Percentiles rank a stretch among this genome's conserved stretches.
Conservation (phyloP, 2,797 vertebrate species). For the Melanotaenia boesemani region DNA sequence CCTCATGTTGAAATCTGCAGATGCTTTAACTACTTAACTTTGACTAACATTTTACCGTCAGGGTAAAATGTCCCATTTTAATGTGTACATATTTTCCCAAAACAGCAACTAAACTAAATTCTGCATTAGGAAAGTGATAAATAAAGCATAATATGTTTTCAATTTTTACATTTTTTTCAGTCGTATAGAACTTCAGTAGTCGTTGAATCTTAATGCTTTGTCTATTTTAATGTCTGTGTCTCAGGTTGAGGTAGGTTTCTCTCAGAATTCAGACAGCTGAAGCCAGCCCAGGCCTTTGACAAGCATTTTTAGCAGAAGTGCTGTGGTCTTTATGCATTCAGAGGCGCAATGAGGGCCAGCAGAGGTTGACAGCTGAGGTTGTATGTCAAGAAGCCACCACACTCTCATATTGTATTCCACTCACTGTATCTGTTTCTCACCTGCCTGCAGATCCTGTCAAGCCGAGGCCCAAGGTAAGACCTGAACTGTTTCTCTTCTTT, state of each 20-base stretch:
- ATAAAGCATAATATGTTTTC: background rate
- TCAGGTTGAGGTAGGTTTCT: constrained; percentile 35
- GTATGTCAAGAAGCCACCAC: constrained; percentile 65
- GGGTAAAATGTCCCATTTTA: background rate
- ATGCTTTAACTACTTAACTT: background rate
- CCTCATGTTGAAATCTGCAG: background rate
- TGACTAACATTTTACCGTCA: background rate
- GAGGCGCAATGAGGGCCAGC: constrained; percentile 59
- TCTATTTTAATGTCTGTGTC: constrained; percentile 17
- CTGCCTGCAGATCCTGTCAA: constrained; percentile 89
- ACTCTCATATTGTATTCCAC: constrained; percentile 65
- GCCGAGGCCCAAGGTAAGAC: constrained; percentile 88
- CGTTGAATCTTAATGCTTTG: constrained; percentile 3
- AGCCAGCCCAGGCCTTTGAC: constrained; percentile 57
- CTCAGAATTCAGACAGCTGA: constrained; percentile 47
- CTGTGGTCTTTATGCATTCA: constrained; percentile 71
- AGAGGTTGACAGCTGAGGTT: constrained; percentile 76
- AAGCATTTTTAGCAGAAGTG: constrained; percentile 48
- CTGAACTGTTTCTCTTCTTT: constrained; percentile 36
- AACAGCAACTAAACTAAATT: background rate
- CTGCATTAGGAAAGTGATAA: background rate
- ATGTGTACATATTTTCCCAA: background rate
- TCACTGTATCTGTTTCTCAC: constrained; percentile 72
- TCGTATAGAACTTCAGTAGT: constrained; percentile 7
- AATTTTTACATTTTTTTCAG: background rate